These are phyloP conservation scores for Sorex araneus DNA, from an alignment of 2,113 vertebrate genomes.

Conservation along the genomic window DNA sequence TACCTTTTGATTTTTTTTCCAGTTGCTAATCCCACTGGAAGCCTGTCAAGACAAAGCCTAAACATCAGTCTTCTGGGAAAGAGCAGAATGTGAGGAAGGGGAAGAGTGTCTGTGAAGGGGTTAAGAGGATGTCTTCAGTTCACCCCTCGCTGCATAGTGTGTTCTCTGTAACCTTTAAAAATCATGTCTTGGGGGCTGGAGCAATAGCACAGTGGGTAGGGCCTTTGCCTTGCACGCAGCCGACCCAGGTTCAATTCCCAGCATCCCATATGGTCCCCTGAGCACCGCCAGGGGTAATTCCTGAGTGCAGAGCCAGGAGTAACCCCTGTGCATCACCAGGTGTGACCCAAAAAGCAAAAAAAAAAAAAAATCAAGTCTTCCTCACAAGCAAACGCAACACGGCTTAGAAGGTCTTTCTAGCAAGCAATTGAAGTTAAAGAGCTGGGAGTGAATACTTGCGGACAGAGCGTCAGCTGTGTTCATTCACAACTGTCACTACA, in stretches of 20 bases:
- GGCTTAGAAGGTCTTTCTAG: constrained; percentile 55
- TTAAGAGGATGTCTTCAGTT: background rate
- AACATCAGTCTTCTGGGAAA: background rate
- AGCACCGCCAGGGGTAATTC: too few species aligned
- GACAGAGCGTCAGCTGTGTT: constrained; percentile 12
- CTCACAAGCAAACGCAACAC: constrained; percentile 13
- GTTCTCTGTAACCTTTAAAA: constrained; percentile 60
- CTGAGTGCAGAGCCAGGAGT: too few species aligned
- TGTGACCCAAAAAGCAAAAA: too few species aligned
- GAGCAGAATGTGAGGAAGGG: background rate
- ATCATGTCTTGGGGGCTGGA: too few species aligned
- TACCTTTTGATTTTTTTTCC: background rate
- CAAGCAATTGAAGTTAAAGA: constrained; percentile 61
- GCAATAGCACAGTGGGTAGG: too few species aligned
- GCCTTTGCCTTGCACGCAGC: too few species aligned
- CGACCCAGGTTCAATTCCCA: too few species aligned
- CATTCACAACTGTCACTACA: constrained; percentile 63
- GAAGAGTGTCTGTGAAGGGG: background rate
- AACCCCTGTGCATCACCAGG: too few species aligned
- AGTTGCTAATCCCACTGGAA: background rate
- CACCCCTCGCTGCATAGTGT: background rate
- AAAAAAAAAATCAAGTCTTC: constrained; percentile 71
- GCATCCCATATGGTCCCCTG: too few species aligned
- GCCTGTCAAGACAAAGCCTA: background rate
- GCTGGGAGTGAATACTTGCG: constrained; percentile 28